Evolutionary conservation across 2,113 vertebrate species (phyloP).

Genomic region (Clarias batrachus): DNA sequence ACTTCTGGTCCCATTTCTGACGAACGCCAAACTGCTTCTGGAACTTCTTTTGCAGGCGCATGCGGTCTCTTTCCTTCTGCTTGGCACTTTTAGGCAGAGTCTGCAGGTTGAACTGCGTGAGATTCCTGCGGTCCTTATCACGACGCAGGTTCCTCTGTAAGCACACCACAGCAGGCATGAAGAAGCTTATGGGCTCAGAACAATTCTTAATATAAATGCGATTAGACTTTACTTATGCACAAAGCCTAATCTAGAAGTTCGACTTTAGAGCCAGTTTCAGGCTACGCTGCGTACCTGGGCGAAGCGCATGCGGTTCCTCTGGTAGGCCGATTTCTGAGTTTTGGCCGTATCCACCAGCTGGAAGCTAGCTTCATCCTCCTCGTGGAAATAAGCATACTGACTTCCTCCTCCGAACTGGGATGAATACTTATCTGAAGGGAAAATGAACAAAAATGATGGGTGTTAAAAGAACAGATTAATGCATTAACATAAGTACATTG

Average conservation of each 20-base stretch:
- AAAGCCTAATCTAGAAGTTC: not conserved
- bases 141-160: conserved; percentile 91
- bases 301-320: conserved; percentile 97
- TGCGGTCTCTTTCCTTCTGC: conserved; percentile 96
- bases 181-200: not conserved
- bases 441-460: not conserved
- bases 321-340: conserved; percentile 95
- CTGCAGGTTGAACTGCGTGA: conserved; percentile 97
- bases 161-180: not conserved
- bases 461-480: not conserved
- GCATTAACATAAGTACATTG: not conserved
- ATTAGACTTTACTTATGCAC: too few species aligned
- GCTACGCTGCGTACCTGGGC: conserved; percentile 81
- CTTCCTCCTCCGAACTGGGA: conserved; percentile 97
- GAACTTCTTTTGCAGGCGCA: conserved; percentile 97
- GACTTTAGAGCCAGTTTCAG: not conserved
- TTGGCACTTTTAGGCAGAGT: conserved; percentile 97
- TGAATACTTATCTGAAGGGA: conserved; percentile 80
- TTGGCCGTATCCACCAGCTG: conserved; percentile 96
- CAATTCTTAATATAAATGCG: not conserved
- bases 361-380: conserved; percentile 97
- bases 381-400: conserved; percentile 96
- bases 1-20: conserved; percentile 99
- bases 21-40: conserved; percentile 99
- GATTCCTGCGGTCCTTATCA: conserved; percentile 93